A percentile compares a stretch with the other conserved stretches of the same genome.
Evolutionary conservation across 2,113 vertebrate genomes (phyloP).

Genomic region (Nicator chloris): DNA sequence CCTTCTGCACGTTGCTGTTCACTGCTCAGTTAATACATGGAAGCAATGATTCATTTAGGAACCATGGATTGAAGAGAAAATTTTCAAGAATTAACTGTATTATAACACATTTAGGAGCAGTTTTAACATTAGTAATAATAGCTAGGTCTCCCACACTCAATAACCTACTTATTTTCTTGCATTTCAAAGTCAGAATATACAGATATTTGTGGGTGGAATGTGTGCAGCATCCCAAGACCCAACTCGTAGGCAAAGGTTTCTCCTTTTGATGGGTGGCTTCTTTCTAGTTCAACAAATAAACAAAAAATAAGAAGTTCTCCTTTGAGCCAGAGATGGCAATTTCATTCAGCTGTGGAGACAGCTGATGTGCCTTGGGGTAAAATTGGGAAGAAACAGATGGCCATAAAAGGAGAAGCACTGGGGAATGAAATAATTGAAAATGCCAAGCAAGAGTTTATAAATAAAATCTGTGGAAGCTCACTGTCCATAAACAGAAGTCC

Average conservation of each 20-base stretch:
- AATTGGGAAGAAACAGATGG: constrained; percentile 15
- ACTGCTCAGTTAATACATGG: not conserved
- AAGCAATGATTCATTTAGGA: not conserved
- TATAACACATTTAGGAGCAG: not conserved
- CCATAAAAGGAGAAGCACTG: not conserved
- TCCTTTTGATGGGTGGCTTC: not conserved
- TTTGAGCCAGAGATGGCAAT: not conserved
- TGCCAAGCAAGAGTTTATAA: not conserved
- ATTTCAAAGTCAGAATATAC: not conserved
- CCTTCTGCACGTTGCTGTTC: not conserved
- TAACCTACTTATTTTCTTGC: not conserved
- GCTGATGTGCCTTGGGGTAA: constrained; percentile 36
- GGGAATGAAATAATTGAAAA: not conserved
- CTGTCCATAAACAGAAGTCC: not conserved
- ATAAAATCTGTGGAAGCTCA: not conserved
- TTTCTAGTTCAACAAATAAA: not conserved
- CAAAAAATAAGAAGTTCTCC: not conserved
- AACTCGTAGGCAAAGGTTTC: not conserved
- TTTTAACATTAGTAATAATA: not conserved
- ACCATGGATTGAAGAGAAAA: not conserved
- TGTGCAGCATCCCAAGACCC: not conserved
- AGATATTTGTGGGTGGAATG: not conserved
- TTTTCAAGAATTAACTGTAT: not conserved
- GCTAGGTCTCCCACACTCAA: not conserved
- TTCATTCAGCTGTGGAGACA: constrained; percentile 40